Evolutionary conservation across 2,113 vertebrate species (phyloP), one percentile per base, ranked within the genome.

Genomic region (Gorsachius goisagi): DNA sequence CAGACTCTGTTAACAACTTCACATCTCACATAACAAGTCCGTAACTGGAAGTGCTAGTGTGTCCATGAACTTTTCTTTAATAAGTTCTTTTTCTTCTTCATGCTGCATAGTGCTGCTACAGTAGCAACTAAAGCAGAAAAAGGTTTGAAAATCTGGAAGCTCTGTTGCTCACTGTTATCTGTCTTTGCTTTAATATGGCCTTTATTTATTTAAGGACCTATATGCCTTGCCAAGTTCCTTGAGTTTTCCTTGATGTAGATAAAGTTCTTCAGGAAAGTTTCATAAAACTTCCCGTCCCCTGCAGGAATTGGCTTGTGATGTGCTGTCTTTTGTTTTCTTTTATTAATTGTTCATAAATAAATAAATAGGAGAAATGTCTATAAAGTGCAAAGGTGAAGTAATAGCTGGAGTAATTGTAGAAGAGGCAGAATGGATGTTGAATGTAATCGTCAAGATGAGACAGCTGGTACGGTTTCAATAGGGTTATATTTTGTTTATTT

Each of bases 261-360:
- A 24, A 92, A 83, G 30, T 55, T 66, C 12, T 37, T 82, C 9
- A 41, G 26, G 27, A 76, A 85, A 88, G 0, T 37, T 64, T 88
- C 32, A 45, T 79, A 8, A 72, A 89, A 27, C 2, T 33, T 85
- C 23, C 9, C 85, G 37, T 47, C 15, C 11, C 53, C 6, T 45
- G 3, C 20, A 71, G 50, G 6, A 45, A 41, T 0, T 75, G 10
- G 13, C 5, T 85, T 63, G 9, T 1, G 0, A 52, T 26, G 16
- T 56, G 10, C 27, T 53, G 14, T 66, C 12, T 72, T 63, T 49
- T 60, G 9, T 35, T 52, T 91, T 74, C 27, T 67, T 77, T 56
- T 68, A 39, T 39, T 39, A 44, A 56, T 37, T n/a, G 2, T 79
- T 72, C 73, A 2, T 59, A 37, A 50, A 66, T 15, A 82, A 87